Conservation (phyloP, 2,888 invertebrate species). For the Pherbina coryleti region DNA sequence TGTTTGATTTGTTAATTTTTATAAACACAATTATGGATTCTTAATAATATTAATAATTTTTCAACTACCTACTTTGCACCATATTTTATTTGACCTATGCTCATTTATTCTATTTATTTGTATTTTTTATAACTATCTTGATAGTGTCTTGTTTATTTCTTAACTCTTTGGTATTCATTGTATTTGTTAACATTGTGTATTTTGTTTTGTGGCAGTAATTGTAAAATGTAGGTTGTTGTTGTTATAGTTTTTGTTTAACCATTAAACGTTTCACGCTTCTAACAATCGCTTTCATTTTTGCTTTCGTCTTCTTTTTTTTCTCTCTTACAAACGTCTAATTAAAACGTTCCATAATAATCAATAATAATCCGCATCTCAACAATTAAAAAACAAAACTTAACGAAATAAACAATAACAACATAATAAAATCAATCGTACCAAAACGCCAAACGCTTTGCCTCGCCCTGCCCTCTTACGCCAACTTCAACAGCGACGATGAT, state of each 20-base stretch:
- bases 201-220: neutral
- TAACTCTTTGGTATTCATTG: neutral
- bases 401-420: constrained; percentile 27
- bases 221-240: neutral
- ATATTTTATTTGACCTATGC: neutral
- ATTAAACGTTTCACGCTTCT: constrained; percentile 16
- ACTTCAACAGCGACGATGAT: constrained; percentile 47
- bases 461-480: too few relatives aligned
- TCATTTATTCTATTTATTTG: neutral
- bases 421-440: constrained; percentile 30
- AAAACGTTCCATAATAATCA: constrained; percentile 34
- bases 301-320: constrained; percentile 23
- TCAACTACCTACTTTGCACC: neutral
- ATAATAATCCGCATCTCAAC: constrained; percentile 40
- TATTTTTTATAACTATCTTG: neutral
- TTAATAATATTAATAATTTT: neutral
- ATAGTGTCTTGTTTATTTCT: neutral
- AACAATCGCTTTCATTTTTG: constrained; percentile 32
- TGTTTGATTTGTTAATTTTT: neutral
- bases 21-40: neutral
- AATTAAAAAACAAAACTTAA: constrained; percentile 30
- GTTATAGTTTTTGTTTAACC: constrained; percentile 6
- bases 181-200: neutral
- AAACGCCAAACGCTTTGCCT: too few relatives aligned
- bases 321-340: neutral